A percentile compares a stretch with the other conserved stretches of the same genome.
Evolutionary conservation across 2,797 vertebrate genomes (phyloP).

Genomic region (Eidolon dupreanum): DNA sequence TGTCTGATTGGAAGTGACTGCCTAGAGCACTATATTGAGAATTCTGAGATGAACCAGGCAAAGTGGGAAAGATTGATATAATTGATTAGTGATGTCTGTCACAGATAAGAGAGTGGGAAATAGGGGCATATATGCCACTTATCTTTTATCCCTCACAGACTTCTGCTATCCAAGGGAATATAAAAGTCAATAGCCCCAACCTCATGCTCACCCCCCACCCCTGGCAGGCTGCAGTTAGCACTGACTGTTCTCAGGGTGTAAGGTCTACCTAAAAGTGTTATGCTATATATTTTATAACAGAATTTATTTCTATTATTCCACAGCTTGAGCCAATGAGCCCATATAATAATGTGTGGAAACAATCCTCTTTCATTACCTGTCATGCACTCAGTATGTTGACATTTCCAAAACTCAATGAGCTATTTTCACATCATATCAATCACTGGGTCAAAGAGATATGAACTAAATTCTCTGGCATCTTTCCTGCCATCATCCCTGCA

Average conservation of each 20-base stretch:
- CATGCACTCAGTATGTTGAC: constrained; percentile 43
- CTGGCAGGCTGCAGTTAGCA: background rate
- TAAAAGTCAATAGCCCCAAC: constrained; percentile 1
- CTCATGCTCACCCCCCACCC: fast-evolving
- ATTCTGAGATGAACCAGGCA: background rate
- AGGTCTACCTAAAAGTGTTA: background rate
- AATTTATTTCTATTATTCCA: constrained; percentile 70
- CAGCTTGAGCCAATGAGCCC: constrained; percentile 46
- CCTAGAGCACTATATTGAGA: background rate
- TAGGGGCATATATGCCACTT: background rate
- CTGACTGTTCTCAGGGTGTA: background rate
- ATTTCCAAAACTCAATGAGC: constrained; percentile 65
- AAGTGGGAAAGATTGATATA: background rate
- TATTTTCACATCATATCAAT: constrained; percentile 69
- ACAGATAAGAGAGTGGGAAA: background rate
- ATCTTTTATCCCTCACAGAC: background rate
- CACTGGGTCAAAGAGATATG: constrained; percentile 54
- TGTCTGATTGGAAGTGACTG: background rate
- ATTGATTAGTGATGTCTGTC: background rate
- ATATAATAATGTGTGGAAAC: constrained; percentile 55
- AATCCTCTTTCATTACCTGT: constrained; percentile 71
- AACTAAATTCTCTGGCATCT: constrained; percentile 38
- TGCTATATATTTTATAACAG: constrained; percentile 34
- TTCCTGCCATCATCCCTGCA: background rate
- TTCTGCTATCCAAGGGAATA: background rate